Evolutionary conservation across 2,797 vertebrate species (phyloP).

Genomic region (Poecilia gillii): DNA sequence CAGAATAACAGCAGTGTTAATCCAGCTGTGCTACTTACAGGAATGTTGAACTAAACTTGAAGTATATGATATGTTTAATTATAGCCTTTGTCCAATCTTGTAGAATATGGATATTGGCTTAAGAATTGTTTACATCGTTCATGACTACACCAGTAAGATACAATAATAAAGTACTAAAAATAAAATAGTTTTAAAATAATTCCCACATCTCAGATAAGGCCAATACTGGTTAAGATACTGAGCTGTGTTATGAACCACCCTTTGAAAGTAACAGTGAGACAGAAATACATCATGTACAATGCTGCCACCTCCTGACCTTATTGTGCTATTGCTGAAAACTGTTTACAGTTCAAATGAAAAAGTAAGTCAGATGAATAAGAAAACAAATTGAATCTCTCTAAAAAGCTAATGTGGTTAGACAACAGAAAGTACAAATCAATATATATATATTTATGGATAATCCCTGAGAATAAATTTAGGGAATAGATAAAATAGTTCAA

Average conservation of each 20-base stretch:
- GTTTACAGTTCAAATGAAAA: not conserved
- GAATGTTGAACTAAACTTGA: not conserved
- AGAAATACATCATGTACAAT: slow-evolving; percentile 28
- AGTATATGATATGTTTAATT: not conserved
- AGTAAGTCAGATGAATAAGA: not conserved
- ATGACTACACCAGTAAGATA: not conserved
- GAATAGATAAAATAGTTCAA: too few relatives aligned
- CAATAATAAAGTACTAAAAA: not conserved
- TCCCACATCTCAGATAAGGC: not conserved
- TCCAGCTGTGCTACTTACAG: not conserved
- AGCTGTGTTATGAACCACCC: not conserved
- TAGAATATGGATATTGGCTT: not conserved
- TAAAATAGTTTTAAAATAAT: not conserved
- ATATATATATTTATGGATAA: too few relatives aligned
- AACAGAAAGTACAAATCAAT: not conserved
- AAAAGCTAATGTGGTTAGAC: too few relatives aligned
- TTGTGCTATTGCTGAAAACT: slow-evolving; percentile 5
- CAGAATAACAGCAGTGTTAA: not conserved
- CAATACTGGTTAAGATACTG: not conserved
- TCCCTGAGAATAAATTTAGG: too few relatives aligned
- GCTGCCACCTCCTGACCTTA: slow-evolving; percentile 61
- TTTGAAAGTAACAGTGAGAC: not conserved
- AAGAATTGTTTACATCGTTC: not conserved
- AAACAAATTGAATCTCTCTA: too few relatives aligned
- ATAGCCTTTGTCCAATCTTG: not conserved